Evolutionary conservation across 2,797 vertebrate species (phyloP), one percentile per base, ranked within the genome.

Genomic region (Arctocebus calabarensis): DNA sequence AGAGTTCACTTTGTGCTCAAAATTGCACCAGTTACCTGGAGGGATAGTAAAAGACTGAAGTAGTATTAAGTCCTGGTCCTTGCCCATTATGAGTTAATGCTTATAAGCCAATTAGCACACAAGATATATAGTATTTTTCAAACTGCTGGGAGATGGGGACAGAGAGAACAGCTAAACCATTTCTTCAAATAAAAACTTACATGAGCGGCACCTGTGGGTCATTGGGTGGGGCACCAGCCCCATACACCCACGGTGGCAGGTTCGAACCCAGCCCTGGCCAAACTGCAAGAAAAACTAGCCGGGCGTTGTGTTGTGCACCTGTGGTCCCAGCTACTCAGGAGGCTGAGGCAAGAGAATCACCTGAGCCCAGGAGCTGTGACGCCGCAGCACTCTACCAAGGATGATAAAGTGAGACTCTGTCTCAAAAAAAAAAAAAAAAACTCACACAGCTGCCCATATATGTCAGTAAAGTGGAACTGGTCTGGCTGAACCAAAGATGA

Each of bases 1-100:
- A 32, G 17, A 59, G n/a, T 61, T 25, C 29, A n/a, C 12, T 75
- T 74, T 89, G 81, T 84, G 79, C 61, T 96, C 95, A 95, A 84
- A 89, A 95, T 19, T 87, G 55, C 16, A 90, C 70, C 88, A 91
- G 40, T 32, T 96, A 40, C 40, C 61, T 77, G 29, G 40, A 88
- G 34, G 9, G 71, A 64, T 43, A 74, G 23, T 4, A 64, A 34
- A 73, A 85, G 40, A 70, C n/a, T 59, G 4, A 81, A 75, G 55
- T 7, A 74, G 43, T 61, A 5, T 8, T 57, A 94, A 91, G 32
- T 87, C 45, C 92, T 70, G 25, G 66, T 19, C 79, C 9, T 85
- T 62, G 20, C 13, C 68, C 73, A 57, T 88, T 87, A 68, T 5
- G 5, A 94, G 32, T 75, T 95, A 55, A 88, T 3, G 62, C 1